Percentiles rank a stretch among this genome's conserved stretches.
These are phyloP conservation scores for Phalacrocorax carbo DNA, from an alignment of 2,113 vertebrate genomes.

Conservation along the genomic window DNA sequence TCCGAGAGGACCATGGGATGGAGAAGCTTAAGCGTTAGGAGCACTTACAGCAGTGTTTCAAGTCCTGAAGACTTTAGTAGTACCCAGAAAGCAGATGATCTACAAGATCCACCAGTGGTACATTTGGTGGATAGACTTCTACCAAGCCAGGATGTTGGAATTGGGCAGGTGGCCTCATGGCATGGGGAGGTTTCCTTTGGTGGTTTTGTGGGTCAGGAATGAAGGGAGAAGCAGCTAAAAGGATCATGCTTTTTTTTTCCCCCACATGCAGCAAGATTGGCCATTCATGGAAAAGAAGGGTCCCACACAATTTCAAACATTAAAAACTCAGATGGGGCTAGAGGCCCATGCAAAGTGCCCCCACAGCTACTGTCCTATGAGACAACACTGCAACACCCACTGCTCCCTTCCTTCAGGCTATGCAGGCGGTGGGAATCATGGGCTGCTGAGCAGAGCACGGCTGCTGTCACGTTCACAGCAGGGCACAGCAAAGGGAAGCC, in stretches of 20 bases:
- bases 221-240: neutral
- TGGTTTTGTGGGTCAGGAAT: neutral
- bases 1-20: neutral
- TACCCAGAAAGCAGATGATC: neutral
- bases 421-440: fast-evolving
- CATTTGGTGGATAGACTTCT: neutral
- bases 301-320: neutral
- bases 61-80: neutral
- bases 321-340: neutral
- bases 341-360: neutral
- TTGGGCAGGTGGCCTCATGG: neutral
- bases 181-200: neutral
- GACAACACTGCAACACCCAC: neutral
- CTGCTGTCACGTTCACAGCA: neutral
- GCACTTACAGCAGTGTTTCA: neutral
- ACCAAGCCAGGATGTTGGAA: neutral
- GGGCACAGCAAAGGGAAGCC: neutral
- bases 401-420: neutral
- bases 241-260: neutral
- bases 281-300: neutral
- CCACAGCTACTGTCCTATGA: neutral
- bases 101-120: neutral
- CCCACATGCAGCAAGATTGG: too few relatives aligned
- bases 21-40: neutral
- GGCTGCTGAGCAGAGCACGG: neutral